phyloP scores from a whole-genome alignment of 2,113 vertebrate genomes.

The Pica pica region DNA sequence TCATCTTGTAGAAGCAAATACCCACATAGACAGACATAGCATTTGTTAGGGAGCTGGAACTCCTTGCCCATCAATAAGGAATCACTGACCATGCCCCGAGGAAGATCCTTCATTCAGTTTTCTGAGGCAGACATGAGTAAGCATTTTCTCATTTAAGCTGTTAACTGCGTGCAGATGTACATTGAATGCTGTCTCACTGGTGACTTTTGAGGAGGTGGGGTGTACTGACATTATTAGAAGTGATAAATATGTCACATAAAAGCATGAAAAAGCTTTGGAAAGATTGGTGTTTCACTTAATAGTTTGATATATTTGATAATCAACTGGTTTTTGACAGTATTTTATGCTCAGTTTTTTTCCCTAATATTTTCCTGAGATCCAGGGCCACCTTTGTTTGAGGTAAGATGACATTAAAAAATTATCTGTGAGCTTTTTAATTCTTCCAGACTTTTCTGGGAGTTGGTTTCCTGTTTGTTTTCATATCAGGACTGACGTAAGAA shows the following conservation, averaged over 20 bases:
- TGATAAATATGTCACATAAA: neutral
- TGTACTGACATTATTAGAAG: neutral
- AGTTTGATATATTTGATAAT: neutral
- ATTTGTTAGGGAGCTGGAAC: neutral
- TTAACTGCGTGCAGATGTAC: neutral
- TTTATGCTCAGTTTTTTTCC: neutral
- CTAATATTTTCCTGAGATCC: neutral
- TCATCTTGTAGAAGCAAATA: neutral
- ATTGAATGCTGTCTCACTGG: neutral
- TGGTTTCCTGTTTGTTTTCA: neutral
- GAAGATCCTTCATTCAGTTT: neutral
- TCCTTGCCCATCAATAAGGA: neutral
- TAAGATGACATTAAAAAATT: neutral
- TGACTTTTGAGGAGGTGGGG: neutral
- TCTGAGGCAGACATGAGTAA: neutral
- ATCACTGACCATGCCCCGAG: neutral
- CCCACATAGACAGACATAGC: fast-evolving
- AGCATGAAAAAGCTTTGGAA: neutral
- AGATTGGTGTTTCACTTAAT: neutral
- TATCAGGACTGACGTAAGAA: neutral
- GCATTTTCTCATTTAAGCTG: neutral
- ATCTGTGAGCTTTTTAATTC: neutral
- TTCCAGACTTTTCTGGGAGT: neutral
- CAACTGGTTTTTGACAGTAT: neutral
- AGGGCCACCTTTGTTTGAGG: neutral